phyloP scores from a whole-genome alignment of 2,113 vertebrate species.

The Hypanus sabinus region DNA sequence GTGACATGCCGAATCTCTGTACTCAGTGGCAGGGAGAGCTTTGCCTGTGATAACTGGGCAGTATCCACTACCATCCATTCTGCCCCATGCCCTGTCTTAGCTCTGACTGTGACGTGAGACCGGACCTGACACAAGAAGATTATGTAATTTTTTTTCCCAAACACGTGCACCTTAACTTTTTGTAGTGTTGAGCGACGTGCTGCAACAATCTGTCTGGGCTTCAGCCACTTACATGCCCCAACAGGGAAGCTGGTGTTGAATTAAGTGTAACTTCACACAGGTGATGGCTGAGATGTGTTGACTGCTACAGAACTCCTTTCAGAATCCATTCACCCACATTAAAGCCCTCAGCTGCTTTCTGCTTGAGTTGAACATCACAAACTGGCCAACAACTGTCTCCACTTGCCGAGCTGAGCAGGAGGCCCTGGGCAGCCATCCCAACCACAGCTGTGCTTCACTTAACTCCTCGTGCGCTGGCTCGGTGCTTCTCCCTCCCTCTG shows the following conservation, averaged over 20 bases:
- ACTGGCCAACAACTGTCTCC: not conserved
- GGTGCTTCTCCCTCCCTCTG: not conserved
- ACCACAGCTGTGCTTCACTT: not conserved
- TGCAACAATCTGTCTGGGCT: not conserved
- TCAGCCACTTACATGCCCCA: not conserved
- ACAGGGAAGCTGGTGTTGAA: not conserved
- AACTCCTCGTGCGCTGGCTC: not conserved
- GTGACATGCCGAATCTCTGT: no score
- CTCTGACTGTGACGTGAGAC: no score
- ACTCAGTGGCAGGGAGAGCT: no score
- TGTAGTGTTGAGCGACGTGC: not conserved
- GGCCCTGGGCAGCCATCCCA: not conserved
- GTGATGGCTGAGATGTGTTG: not conserved
- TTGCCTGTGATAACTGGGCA: no score
- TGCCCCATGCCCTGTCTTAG: no score
- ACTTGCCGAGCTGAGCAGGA: not conserved
- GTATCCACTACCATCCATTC: no score
- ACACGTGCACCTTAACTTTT: not conserved
- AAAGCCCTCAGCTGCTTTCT: not conserved
- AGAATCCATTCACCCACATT: not conserved
- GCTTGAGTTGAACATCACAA: not conserved
- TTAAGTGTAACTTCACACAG: constrained; percentile 1
- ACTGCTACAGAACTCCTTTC: not conserved
- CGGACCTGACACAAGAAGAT: no score
- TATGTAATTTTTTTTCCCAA: not conserved